A percentile compares a stretch with the other conserved stretches of the same genome.
phyloP scores from a whole-genome alignment of 2,113 vertebrate genomes.

The Electrona antarctica region DNA sequence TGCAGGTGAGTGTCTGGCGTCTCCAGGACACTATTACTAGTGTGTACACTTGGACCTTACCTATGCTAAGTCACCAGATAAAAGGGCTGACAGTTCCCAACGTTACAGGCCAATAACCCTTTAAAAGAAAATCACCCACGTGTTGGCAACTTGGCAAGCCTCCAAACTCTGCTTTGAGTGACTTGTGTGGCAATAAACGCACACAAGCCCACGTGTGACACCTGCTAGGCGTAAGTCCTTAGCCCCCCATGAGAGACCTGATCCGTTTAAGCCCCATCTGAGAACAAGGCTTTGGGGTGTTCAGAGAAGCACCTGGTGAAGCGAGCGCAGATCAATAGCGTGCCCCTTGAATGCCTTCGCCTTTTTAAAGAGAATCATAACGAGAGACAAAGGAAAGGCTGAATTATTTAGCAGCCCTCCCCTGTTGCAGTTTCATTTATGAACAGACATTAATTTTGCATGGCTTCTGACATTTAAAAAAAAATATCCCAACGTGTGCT shows the following conservation, averaged over 20 bases:
- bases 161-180: constrained; percentile 15
- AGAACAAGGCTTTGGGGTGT: constrained; percentile 62
- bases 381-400: constrained; percentile 58
- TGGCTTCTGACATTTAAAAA: constrained; percentile 73
- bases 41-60: constrained; percentile 2
- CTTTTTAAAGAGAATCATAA: constrained; percentile 68
- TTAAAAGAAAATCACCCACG: constrained; percentile 19
- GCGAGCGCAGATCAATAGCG: constrained; percentile 32
- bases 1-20: constrained; percentile 4
- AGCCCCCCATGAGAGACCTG: constrained; percentile 49
- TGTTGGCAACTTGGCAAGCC: constrained; percentile 45
- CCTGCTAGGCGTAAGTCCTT: constrained; percentile 62
- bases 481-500: constrained; percentile 29
- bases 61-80: constrained; percentile 8
- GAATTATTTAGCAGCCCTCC: constrained; percentile 76
- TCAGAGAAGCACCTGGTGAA: constrained; percentile 46
- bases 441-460: constrained; percentile 81
- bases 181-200: constrained; percentile 41
- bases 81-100: constrained; percentile 19
- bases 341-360: constrained; percentile 49
- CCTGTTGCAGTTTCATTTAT: constrained; percentile 67
- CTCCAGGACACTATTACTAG: constrained; percentile 13
- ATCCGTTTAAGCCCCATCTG: constrained; percentile 50
- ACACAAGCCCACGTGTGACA: constrained; percentile 48
- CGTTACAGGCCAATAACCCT: constrained; percentile 29